Percentiles rank a stretch among this genome's conserved stretches.
These are phyloP conservation scores for Neoseiulus cucumeris DNA, from an alignment of 1,140 invertebrate species.

Conservation along the genomic window DNA sequence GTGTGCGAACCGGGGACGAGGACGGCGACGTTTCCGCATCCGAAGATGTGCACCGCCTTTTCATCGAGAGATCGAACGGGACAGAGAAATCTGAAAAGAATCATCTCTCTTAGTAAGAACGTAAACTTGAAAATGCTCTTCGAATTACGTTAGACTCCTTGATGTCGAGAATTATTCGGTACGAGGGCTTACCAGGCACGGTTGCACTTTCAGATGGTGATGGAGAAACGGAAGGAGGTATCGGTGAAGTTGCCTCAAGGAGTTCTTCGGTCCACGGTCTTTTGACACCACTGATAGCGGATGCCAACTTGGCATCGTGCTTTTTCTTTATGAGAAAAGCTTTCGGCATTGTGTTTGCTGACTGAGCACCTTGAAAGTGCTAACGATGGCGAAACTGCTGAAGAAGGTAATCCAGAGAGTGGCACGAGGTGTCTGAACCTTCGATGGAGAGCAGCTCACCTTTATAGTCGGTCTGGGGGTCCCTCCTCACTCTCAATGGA, in stretches of 20 bases:
- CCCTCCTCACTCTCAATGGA: too few relatives aligned
- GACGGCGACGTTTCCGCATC: background rate
- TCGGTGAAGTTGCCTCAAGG: background rate
- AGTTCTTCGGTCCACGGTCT: background rate
- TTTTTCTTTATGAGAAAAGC: conserved; percentile 45
- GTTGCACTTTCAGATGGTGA: conserved; percentile 3
- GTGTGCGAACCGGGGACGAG: background rate
- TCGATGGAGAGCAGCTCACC: too few relatives aligned
- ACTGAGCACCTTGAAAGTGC: too few relatives aligned
- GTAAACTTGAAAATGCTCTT: background rate
- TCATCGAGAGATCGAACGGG: conserved; percentile 19
- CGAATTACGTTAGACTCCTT: background rate
- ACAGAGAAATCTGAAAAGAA: conserved; percentile 15
- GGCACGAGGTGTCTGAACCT: too few relatives aligned
- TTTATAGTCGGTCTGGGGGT: too few relatives aligned
- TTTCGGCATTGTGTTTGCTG: conserved; percentile 27
- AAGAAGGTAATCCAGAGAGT: too few relatives aligned
- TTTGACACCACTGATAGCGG: background rate
- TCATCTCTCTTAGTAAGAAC: conserved; percentile 11
- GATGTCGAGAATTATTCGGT: background rate
- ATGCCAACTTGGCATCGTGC: conserved; percentile 24
- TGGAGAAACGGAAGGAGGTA: background rate
- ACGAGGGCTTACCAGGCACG: conserved; percentile 13
- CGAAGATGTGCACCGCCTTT: conserved; percentile 12
- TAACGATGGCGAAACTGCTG: too few relatives aligned